phyloP scores from a whole-genome alignment of 2,113 vertebrate genomes.

The Alethe castanea region DNA sequence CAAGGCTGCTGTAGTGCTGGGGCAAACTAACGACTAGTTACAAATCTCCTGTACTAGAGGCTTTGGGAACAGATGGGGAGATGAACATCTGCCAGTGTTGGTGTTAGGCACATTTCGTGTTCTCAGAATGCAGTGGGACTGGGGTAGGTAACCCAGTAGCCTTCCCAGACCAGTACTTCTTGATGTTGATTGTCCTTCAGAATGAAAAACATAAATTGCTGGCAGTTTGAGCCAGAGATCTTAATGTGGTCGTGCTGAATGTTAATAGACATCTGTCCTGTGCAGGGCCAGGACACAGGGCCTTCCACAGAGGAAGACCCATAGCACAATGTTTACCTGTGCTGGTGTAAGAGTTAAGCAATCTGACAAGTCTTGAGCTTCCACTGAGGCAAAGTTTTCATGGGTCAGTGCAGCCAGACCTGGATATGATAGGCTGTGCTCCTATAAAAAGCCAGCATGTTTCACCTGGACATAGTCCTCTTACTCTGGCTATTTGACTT shows the following conservation, averaged over 20 bases:
- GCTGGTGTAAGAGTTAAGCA: neutral
- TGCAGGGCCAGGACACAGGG: neutral
- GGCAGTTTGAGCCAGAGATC: neutral
- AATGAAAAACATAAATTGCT: neutral
- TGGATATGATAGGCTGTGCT: neutral
- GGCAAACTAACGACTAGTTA: neutral
- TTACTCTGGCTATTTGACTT: neutral
- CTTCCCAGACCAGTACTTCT: neutral
- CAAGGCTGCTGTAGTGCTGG: neutral
- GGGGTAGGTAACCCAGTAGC: neutral
- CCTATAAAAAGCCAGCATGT: neutral
- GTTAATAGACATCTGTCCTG: neutral
- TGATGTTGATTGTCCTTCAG: neutral
- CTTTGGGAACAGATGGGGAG: neutral
- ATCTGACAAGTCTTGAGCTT: neutral
- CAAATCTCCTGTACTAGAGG: neutral
- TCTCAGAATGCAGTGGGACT: neutral
- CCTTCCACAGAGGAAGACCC: neutral
- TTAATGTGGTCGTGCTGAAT: neutral
- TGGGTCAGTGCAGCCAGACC: neutral
- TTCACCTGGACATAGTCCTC: neutral
- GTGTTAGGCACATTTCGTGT: neutral
- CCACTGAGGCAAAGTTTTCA: neutral
- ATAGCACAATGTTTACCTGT: neutral
- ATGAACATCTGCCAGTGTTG: neutral